Conservation (phyloP, 1,140 invertebrate genomes). For the Phymastichus coffea region DNA sequence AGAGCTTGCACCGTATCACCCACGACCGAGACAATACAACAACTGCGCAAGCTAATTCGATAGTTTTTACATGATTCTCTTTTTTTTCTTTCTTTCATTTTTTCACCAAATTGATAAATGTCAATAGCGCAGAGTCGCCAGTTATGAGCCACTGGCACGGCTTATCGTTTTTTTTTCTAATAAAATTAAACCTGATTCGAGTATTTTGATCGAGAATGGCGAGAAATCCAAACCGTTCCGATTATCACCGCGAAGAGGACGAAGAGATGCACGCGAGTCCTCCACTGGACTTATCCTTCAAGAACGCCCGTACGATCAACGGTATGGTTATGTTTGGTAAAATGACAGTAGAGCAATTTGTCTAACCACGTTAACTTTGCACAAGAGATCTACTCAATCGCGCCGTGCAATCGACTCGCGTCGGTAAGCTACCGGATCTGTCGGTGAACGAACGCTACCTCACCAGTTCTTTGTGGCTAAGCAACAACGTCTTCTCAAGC, state of each 20-base stretch:
- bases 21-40: no score
- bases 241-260: conserved; percentile 33
- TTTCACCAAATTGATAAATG: no score
- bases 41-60: no score
- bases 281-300: conserved; percentile 47
- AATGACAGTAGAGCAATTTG: neutral
- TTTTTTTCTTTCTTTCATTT: no score
- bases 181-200: no score
- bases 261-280: conserved; percentile 38
- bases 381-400: conserved; percentile 41
- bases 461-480: conserved; percentile 58
- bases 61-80: no score
- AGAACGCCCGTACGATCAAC: conserved; percentile 37
- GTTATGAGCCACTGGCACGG: no score
- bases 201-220: no score
- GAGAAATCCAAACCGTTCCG: conserved; percentile 11
- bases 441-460: conserved; percentile 48
- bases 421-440: conserved; percentile 46
- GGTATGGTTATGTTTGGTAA: conserved; percentile 39
- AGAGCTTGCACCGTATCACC: no score
- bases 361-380: conserved; percentile 20
- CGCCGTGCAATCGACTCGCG: conserved; percentile 37
- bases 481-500: conserved; percentile 56
- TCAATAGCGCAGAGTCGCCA: no score
- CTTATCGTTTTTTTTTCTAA: no score